These are phyloP conservation scores for Thomomys bottae DNA, from an alignment of 2,113 vertebrate genomes.

Conservation along the genomic window DNA sequence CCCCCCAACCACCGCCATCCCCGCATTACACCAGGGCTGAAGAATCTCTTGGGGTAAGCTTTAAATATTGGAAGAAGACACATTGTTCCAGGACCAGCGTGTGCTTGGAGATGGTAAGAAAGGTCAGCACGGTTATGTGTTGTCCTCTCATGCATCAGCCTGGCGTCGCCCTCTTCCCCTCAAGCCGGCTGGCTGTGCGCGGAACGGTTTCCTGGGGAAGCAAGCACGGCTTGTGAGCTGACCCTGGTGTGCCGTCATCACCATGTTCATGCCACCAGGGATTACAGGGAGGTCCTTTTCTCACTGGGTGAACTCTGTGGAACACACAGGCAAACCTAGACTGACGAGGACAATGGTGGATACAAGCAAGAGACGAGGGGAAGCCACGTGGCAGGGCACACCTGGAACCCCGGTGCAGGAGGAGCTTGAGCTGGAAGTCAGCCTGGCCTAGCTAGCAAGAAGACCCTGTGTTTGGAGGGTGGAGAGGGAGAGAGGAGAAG, in stretches of 20 bases:
- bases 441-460: background rate
- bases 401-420: background rate
- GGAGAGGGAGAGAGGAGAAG: background rate
- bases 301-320: background rate
- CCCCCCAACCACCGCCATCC: no score
- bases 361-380: background rate
- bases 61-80: constrained; percentile 58
- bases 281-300: no score
- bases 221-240: constrained; percentile 5
- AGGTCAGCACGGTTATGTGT: background rate
- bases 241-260: background rate
- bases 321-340: background rate
- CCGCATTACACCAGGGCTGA: constrained; percentile 53
- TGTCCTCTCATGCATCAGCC: background rate
- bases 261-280: background rate
- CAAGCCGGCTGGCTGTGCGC: background rate
- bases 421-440: background rate
- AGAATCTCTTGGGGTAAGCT: constrained; percentile 58
- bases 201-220: background rate
- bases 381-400: background rate
- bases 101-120: constrained; percentile 54
- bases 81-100: constrained; percentile 47
- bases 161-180: background rate
- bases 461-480: background rate
- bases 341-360: background rate